Base-by-base conservation (phyloP, 2,113 vertebrate genomes). In the Colius striatus region DNA sequence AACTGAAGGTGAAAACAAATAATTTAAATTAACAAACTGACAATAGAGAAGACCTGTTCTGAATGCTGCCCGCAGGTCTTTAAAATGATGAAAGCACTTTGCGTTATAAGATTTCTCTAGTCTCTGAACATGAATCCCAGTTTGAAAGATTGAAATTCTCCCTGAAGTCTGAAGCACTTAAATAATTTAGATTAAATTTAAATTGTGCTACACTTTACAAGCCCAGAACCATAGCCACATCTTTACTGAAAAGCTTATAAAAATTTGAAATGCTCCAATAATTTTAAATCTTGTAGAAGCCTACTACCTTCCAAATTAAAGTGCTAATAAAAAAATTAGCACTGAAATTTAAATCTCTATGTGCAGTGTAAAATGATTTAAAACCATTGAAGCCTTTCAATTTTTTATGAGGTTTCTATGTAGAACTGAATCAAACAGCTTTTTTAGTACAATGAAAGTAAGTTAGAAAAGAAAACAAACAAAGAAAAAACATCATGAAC, bases 181-280 rank as follows among this genome's bases (percentile, higher is more conserved):
- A 98, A 98, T 98, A 98, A 98, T 98, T 98, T 96, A 98, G 89
- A 97, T 97, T 97, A 97, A 97, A 93, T 98, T 97, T 97, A 97
- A 98, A 97, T 97, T 97, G 90, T 94, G 83, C 77, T 96, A 96
- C 94, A 93, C 85, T 97, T 98, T 97, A 96, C 82, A 98, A 97
- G 92, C 80, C 78, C 88, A 97, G 91, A 97, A 96, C 84, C 95
- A 95, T 15, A 96, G 91, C 76, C 95, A 95, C 86, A 96, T 97
- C 82, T 95, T 98, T 97, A 97, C 96, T 92, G 73, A 84, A 96
- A 97, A 97, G 92, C 96, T 98, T 98, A 98, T 98, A 98, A 98
- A 98, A 98, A 96, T 97, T 98, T 97, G 97, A 98, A 98, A 97
- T 97, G 96, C 90, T 98, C 84, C 95, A 97, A 97, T 98, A 98